Base-by-base conservation (phyloP, 2,797 vertebrate species). In the Acanthornis magna region DNA sequence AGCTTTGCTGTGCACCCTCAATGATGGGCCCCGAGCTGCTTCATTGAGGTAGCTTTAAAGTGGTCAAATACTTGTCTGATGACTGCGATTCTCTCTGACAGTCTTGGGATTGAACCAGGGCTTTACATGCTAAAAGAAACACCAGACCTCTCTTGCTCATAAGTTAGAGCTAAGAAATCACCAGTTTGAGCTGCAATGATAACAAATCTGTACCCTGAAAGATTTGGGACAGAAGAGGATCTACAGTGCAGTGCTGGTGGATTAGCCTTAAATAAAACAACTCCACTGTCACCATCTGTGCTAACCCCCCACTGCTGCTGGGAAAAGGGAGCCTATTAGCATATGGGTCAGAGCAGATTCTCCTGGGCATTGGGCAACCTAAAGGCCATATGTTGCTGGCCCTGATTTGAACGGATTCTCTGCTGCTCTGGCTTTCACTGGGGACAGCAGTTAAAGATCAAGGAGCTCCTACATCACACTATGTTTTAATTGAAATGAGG, bases 341-440 rank as follows among this genome's bases (percentile, higher is more conserved):
- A 72, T 66, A n/a, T 42, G 36, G 80, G 55, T 70, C 80, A 95
- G 68, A 76, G 61, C 67, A 86, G 60, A 84, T 76, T 54, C 83
- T 93, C 91, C 53, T 66, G 80, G 23, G 93, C 66, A 88, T 88
- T 54, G 36, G 58, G 42, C 72, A 80, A 40, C 65, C 79, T 91
- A n/a, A 73, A 79, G 71, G 48, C 90, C 80, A 47, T 95, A 86
- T 93, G 88, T 87, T 90, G 66, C 40, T 94, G 70, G 55, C 55
- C 45, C 45, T 85, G 51, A 20, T 70, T 87, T 93, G 86, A 71
- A 47, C 53, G 85, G 77, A 79, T 85, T 91, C 81, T 87, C 48
- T 91, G 86, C 60, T 79, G 45, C 63, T 92, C 47, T 92, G 75
- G 50, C 86, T 95, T 95, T 92, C 92, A 79, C 84, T 91, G 61